Conservation (phyloP, 2,888 invertebrate species). For the Nemurella pictetii region DNA sequence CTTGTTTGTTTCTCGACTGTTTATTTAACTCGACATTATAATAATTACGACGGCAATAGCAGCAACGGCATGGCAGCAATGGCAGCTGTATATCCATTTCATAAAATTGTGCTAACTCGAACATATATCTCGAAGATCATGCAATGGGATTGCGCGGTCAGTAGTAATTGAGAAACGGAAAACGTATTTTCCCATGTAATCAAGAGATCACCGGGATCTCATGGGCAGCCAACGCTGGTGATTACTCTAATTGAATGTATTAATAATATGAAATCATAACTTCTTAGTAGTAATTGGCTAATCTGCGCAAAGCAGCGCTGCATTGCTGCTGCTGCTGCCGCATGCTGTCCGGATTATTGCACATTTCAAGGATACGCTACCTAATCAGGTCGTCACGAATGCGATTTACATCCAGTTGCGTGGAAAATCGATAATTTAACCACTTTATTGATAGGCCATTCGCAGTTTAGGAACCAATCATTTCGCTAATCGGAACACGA, state of each 20-base stretch:
- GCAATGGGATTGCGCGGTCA: background rate
- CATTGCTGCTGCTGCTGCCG: background rate
- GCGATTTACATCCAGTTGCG: background rate
- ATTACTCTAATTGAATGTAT: conserved; percentile 2
- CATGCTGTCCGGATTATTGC: background rate
- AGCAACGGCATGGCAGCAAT: no score
- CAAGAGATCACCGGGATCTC: background rate
- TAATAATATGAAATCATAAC: conserved; percentile 12
- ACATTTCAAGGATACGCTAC: conserved; percentile 2
- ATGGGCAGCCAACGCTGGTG: background rate
- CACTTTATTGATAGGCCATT: background rate
- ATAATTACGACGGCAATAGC: no score
- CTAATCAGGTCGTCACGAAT: conserved; percentile 21
- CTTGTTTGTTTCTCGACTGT: no score
- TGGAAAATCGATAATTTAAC: conserved; percentile 25
- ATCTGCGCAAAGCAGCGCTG: background rate
- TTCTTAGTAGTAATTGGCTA: background rate
- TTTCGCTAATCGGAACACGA: background rate
- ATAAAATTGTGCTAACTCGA: background rate
- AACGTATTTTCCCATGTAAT: background rate
- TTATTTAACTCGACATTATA: no score
- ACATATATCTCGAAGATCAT: background rate
- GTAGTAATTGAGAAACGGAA: background rate
- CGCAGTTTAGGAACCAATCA: background rate
- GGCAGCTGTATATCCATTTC: background rate